phyloP scores from a whole-genome alignment of 2,113 vertebrate species.

The Zapus hudsonius region DNA sequence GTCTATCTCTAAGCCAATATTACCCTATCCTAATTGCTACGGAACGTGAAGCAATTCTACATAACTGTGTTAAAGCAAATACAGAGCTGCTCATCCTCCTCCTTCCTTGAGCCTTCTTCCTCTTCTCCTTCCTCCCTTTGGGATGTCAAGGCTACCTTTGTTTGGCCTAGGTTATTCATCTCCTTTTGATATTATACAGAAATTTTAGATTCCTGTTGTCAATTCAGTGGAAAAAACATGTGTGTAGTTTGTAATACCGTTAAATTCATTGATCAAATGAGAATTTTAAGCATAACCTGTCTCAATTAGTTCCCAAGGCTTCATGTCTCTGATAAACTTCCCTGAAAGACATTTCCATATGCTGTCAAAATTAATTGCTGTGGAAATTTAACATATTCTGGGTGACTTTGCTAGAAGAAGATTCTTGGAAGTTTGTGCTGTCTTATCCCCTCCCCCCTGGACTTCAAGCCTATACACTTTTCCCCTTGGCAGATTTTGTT shows the following conservation, averaged over 20 bases:
- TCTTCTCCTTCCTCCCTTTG: not conserved
- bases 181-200: not conserved
- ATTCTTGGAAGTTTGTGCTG: not conserved
- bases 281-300: not conserved
- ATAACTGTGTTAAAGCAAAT: no score
- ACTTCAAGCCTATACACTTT: not conserved
- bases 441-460: not conserved
- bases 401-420: not conserved
- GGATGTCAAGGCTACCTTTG: constrained; percentile 26
- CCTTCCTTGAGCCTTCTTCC: no score
- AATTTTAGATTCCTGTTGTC: constrained; percentile 10
- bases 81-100: not conserved
- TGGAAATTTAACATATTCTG: constrained; percentile 17
- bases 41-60: constrained; percentile 13
- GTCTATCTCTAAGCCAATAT: not conserved
- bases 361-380: constrained; percentile 45
- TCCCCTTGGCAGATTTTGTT: constrained; percentile 20
- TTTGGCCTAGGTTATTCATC: not conserved
- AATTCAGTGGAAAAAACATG: constrained; percentile 16
- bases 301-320: not conserved
- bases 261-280: not conserved
- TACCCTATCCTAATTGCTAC: not conserved
- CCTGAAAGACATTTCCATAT: not conserved
- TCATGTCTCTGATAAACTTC: not conserved
- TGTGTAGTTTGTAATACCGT: not conserved